phyloP scores from a whole-genome alignment of 2,888 invertebrate species.

The Dasysyrphus tricinctus region DNA sequence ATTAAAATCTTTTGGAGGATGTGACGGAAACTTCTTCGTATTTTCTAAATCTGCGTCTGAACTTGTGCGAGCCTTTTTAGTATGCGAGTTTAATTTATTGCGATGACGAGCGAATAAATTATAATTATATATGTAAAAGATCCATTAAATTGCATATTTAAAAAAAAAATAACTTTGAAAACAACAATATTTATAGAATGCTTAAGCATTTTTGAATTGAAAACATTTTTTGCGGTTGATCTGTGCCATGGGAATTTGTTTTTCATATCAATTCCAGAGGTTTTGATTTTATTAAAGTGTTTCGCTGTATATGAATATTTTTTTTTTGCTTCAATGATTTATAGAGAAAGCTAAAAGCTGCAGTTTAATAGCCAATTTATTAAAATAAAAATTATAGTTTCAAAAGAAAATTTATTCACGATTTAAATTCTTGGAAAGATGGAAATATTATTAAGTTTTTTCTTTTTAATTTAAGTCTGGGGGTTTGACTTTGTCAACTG shows the following conservation, averaged over 20 bases:
- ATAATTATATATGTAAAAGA: constrained; percentile 32
- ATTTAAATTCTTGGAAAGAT: not conserved
- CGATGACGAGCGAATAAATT: constrained; percentile 70
- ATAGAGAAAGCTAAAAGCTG: constrained; percentile 40
- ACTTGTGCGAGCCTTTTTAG: constrained; percentile 24
- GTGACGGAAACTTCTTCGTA: constrained; percentile 42
- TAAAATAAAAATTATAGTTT: constrained; percentile 1
- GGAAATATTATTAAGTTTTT: not conserved
- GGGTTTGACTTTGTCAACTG: not conserved
- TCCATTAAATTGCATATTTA: constrained; percentile 23
- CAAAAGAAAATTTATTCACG: not conserved
- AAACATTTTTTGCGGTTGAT: constrained; percentile 63
- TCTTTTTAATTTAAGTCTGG: not conserved
- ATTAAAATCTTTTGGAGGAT: constrained; percentile 53
- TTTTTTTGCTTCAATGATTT: constrained; percentile 44
- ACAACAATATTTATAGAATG: constrained; percentile 58
- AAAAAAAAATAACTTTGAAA: constrained; percentile 16
- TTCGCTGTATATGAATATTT: constrained; percentile 6
- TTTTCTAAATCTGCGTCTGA: not conserved
- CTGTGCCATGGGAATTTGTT: constrained; percentile 61
- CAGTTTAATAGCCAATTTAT: constrained; percentile 54
- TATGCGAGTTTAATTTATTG: constrained; percentile 64
- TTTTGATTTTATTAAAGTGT: constrained; percentile 34
- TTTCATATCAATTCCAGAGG: constrained; percentile 4
- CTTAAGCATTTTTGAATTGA: constrained; percentile 61